phyloP scores from a whole-genome alignment of 2,113 vertebrate species.

The Phyllostomus discolor region DNA sequence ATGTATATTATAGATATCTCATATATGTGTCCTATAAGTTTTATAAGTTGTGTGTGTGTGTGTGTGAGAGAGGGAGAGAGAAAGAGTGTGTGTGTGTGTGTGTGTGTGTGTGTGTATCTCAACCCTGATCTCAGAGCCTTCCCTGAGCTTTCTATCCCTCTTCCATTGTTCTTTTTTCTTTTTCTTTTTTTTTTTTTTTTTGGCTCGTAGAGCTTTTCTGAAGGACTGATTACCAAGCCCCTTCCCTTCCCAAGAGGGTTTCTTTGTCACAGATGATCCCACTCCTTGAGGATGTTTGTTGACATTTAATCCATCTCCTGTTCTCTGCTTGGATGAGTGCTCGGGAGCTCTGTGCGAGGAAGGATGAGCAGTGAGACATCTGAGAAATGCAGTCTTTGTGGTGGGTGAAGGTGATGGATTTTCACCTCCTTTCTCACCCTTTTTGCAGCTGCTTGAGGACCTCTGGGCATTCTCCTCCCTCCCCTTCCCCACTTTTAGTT shows the following conservation, averaged over 20 bases:
- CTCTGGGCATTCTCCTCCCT: not conserved
- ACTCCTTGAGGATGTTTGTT: constrained; percentile 14
- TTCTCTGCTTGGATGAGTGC: constrained; percentile 16
- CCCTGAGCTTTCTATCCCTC: not conserved
- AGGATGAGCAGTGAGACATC: not conserved
- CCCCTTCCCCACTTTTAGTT: not conserved
- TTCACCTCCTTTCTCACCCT: not conserved
- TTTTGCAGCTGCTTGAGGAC: not conserved
- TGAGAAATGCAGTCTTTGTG: not conserved
- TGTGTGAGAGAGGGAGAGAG: too few relatives aligned
- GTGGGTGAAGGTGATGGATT: not conserved
- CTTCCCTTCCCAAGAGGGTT: not conserved
- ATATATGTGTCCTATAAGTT: too few relatives aligned
- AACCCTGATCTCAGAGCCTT: not conserved
- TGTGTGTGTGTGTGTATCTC: too few relatives aligned
- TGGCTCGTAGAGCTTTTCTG: not conserved
- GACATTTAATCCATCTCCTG: constrained; percentile 51
- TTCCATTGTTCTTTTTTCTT: not conserved
- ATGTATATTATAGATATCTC: not conserved
- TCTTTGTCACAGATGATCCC: constrained; percentile 14
- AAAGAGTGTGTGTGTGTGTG: too few relatives aligned
- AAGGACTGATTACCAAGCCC: constrained; percentile 1
- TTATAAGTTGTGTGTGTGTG: too few relatives aligned
- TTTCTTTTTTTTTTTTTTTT: too few relatives aligned
- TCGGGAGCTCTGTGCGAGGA: not conserved